Base-by-base conservation (phyloP, 2,888 invertebrate genomes). In the Caradrina clavipalpis region DNA sequence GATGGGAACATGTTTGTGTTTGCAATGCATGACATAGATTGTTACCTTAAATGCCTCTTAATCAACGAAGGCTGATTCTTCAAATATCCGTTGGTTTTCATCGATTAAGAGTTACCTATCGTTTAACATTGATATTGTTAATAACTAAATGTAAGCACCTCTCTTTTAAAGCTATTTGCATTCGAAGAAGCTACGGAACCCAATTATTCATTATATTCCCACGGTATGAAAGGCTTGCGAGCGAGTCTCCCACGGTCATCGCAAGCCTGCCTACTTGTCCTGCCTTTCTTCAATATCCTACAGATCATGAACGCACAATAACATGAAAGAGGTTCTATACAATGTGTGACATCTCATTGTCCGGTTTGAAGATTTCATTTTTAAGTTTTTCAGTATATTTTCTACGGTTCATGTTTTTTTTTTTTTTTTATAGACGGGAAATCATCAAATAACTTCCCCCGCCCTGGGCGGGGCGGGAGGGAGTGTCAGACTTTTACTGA, bases 221-320 rank as follows among this genome's bases (percentile, higher is more conserved):
- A 91, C 89, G 88, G 85, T 83, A 45, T 45, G 84, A 76, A 86
- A 85, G 86, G 87, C 82, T 86, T 85, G 77, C 68, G 54, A 68
- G 72, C 50, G 56, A 72, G 70, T 84, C 82, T 90, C 92, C 88
- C 90, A 91, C 89, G 89, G 81, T 73, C 84, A 79, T 68, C 59
- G 57, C 73, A 63, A 75, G 76, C 71, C 76, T 72, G 69, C 63
- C 59, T 67, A 73, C 73, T 76, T 69, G 77, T 76, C 65, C 78
- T 74, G 76, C 74, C 74, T 83, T 84, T 81, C 82, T 73, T 70
- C 69, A 69, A 70, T 72, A 72, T 77, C 58, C 67, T 60, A 67
- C 75, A 67, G 65, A 77, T 77, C 65, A 77, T 49, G 53, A n/a
- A 7, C 35, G 7, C 42, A 77, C 73, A 68, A 64, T 76, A 22